Conservation (phyloP, 2,888 invertebrate species). For the Smittia sp. region DNA sequence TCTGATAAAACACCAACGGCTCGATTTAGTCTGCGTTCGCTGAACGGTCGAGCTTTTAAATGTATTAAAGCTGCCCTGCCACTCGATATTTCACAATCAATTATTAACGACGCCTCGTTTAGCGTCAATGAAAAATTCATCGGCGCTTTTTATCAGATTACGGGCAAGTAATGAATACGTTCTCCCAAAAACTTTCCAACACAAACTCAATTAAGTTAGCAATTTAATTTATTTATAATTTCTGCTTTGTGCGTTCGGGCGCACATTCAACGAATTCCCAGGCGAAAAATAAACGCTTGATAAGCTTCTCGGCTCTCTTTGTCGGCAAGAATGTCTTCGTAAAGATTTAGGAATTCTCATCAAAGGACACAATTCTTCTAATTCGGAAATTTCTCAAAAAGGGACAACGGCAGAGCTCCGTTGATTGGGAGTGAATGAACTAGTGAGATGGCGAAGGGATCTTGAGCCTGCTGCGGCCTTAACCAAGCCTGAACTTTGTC, state of each 20-base stretch:
- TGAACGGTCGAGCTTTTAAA: no score
- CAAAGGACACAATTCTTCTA: no score
- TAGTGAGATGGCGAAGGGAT: no score
- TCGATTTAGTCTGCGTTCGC: no score
- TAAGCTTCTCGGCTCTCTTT: neutral
- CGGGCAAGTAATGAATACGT: neutral
- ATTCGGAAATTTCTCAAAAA: no score
- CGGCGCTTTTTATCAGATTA: neutral
- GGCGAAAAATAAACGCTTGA: neutral
- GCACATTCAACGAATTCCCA: neutral
- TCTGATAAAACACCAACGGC: no score
- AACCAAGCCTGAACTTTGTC: neutral
- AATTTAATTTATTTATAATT: conserved; percentile 12
- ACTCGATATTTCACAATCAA: neutral
- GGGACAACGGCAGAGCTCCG: no score
- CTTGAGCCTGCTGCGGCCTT: no score
- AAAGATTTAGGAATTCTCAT: no score
- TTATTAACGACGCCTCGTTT: neutral
- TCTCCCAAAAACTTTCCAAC: neutral
- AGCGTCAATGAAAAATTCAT: neutral
- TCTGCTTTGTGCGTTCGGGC: neutral
- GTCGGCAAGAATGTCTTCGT: neutral
- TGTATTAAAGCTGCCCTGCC: neutral
- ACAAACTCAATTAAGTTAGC: conserved; percentile 3
- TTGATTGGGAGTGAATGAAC: no score